A percentile compares a stretch with the other conserved stretches of the same genome.
These are phyloP conservation scores for Lepilemur septentrionalis DNA, from an alignment of 2,797 vertebrate species.

Conservation along the genomic window DNA sequence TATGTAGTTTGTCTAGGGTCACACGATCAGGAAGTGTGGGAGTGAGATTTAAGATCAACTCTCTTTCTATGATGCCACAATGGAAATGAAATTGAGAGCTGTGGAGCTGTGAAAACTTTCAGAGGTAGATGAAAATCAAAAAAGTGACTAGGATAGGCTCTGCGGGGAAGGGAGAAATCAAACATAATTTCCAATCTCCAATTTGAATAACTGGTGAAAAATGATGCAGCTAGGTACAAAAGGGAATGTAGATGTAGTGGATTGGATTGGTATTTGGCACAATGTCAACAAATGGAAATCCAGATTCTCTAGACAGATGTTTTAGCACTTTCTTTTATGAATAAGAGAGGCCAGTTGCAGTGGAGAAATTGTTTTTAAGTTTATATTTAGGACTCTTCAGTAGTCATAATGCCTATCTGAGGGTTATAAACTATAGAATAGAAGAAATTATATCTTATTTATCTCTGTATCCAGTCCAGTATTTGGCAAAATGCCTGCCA, in stretches of 20 bases:
- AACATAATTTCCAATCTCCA: background rate
- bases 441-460: background rate
- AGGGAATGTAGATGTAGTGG: background rate
- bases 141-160: background rate
- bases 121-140: background rate
- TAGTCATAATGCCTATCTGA: background rate
- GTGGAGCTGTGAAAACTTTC: background rate
- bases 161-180: background rate
- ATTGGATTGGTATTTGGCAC: background rate
- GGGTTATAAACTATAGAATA: background rate
- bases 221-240: background rate
- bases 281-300: background rate
- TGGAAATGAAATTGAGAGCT: background rate
- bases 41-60: background rate
- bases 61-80: background rate
- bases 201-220: background rate
- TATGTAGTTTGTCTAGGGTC: background rate
- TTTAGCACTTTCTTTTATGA: background rate
- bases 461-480: background rate
- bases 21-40: background rate
- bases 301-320: background rate
- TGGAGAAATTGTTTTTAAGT: background rate
- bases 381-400: background rate
- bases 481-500: background rate
- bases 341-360: background rate